A percentile compares a stretch with the other conserved stretches of the same genome.
phyloP scores from a whole-genome alignment of 2,113 vertebrate species.

The Myotis davidii region DNA sequence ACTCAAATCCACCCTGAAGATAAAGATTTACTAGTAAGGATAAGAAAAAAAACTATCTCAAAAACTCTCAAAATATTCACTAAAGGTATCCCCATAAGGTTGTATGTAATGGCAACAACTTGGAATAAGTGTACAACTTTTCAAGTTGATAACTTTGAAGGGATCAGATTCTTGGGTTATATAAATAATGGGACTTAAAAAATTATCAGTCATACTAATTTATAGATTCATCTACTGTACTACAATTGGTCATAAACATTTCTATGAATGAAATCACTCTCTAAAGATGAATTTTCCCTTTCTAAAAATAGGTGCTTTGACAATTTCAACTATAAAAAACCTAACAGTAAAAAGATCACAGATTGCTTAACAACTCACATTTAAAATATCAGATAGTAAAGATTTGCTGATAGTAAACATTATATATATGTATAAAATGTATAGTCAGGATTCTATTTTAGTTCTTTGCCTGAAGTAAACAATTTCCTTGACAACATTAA shows the following conservation, averaged over 20 bases:
- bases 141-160: conserved; percentile 36
- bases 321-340: conserved; percentile 47
- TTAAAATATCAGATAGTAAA: conserved; percentile 38
- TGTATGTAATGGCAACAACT: conserved; percentile 6
- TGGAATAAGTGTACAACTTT: conserved; percentile 16
- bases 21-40: conserved; percentile 14
- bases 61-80: background rate
- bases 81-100: background rate
- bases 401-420: background rate
- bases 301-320: conserved; percentile 44
- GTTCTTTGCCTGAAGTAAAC: conserved; percentile 34
- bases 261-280: conserved; percentile 35
- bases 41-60: background rate
- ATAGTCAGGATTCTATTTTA: conserved; percentile 34
- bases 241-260: background rate
- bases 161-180: conserved; percentile 20
- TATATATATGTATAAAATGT: background rate
- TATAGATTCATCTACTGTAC: conserved; percentile 30
- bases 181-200: background rate
- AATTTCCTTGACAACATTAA: conserved; percentile 37
- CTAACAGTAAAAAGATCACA: conserved; percentile 48
- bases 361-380: conserved; percentile 29
- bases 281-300: conserved; percentile 11
- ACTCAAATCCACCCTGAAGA: conserved; percentile 32
- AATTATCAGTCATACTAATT: conserved; percentile 7